Conservation (phyloP, 2,113 vertebrate genomes). For the Myodes glareolus region DNA sequence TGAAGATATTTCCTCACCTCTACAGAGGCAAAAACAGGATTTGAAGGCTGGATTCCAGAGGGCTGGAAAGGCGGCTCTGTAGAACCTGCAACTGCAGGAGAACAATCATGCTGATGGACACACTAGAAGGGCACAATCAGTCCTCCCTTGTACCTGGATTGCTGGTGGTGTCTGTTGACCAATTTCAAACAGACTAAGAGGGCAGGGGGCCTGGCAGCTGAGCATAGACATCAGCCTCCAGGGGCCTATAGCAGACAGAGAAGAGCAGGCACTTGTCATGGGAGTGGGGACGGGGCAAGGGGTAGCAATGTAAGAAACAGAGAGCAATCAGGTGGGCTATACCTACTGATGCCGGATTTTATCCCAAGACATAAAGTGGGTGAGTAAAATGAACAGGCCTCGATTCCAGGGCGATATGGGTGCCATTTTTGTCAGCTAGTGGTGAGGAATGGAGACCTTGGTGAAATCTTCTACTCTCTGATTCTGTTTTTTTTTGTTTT, state of each 20-base stretch:
- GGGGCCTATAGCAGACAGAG: neutral
- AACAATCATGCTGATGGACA: neutral
- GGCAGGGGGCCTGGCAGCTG: neutral
- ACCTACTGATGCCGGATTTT: neutral
- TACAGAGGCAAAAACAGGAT: neutral
- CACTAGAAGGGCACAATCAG: neutral
- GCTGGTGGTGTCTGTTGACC: neutral
- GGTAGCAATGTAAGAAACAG: neutral
- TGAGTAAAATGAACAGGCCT: neutral
- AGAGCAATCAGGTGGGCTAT: neutral
- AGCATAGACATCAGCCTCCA: neutral
- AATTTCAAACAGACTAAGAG: neutral
- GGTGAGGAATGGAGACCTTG: neutral
- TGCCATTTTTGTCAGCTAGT: constrained; percentile 11
- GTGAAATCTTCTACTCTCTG: neutral
- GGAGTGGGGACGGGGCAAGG: fast-evolving
- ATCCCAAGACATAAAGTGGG: neutral
- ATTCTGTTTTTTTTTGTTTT: constrained; percentile 49
- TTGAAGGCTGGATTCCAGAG: neutral
- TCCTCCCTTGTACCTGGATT: neutral
- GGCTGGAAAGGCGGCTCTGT: neutral
- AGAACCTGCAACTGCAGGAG: neutral
- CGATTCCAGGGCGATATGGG: neutral
- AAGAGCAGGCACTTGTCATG: neutral
- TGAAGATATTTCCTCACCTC: neutral